Evolutionary conservation across 92 coral and sea anemone species (phyloP).

Genomic region (Phenganax stokvisi): DNA sequence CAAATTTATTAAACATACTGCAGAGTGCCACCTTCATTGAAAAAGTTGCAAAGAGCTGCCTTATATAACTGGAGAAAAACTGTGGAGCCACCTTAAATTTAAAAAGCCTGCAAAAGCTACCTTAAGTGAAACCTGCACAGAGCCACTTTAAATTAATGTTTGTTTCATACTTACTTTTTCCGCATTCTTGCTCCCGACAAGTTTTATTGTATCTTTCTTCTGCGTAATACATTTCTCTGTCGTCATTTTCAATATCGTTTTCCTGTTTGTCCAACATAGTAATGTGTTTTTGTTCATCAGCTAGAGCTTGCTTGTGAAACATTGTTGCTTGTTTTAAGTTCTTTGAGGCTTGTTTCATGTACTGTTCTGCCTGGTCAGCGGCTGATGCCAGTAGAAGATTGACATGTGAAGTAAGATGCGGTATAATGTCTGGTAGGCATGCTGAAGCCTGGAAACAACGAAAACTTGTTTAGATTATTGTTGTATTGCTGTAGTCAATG

Average conservation of each 20-base stretch:
- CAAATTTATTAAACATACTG: background rate
- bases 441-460: conserved; percentile 66
- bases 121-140: background rate
- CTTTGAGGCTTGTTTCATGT: conserved; percentile 79
- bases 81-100: too few relatives aligned
- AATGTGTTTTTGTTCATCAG: conserved; percentile 58
- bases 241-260: conserved; percentile 56
- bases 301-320: conserved; percentile 74
- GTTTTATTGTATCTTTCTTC: conserved; percentile 78
- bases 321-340: conserved; percentile 78
- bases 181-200: conserved; percentile 68
- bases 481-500: background rate
- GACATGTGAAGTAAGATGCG: conserved; percentile 58
- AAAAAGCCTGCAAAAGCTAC: too few relatives aligned
- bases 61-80: too few relatives aligned
- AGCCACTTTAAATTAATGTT: background rate
- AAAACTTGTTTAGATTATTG: background rate
- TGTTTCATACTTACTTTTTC: conserved; percentile 53
- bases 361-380: conserved; percentile 77
- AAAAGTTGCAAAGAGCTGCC: background rate
- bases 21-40: background rate
- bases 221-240: conserved; percentile 70
- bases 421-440: conserved; percentile 73
- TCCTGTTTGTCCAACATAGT: conserved; percentile 58
- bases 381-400: conserved; percentile 54